A percentile compares a stretch with the other conserved stretches of the same genome.
phyloP scores from a whole-genome alignment of 2,113 vertebrate genomes.

The Neogale vison region DNA sequence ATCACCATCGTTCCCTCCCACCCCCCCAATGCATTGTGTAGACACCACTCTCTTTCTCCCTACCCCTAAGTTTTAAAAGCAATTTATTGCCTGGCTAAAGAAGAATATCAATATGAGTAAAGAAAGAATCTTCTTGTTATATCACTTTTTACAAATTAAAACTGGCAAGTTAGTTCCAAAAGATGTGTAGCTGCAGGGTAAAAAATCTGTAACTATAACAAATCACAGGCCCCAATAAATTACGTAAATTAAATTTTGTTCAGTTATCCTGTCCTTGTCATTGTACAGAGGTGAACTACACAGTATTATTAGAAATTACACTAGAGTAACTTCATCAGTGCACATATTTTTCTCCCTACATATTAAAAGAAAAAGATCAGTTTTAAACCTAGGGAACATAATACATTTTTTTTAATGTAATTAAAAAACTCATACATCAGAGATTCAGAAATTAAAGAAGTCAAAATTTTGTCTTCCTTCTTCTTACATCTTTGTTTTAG shows the following conservation, averaged over 20 bases:
- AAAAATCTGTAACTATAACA: slow-evolving; percentile 47
- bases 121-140: not conserved
- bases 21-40: not conserved
- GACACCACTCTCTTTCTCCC: not conserved
- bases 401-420: not conserved
- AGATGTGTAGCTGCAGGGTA: not conserved
- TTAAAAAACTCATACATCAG: not conserved
- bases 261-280: not conserved
- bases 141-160: slow-evolving; percentile 54
- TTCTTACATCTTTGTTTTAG: not conserved
- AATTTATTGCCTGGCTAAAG: not conserved
- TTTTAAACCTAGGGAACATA: slow-evolving; percentile 21
- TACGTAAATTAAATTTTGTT: slow-evolving; percentile 2
- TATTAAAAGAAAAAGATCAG: not conserved
- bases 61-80: not conserved
- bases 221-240: not conserved
- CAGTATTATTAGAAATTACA: slow-evolving; percentile 36
- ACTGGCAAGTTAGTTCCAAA: not conserved
- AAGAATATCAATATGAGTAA: not conserved
- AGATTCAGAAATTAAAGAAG: not conserved
- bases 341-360: not conserved
- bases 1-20: not conserved
- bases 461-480: slow-evolving; percentile 13
- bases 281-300: not conserved
- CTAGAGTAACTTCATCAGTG: not conserved